These are phyloP conservation scores for Monochamus alternatus DNA, from an alignment of 2,888 invertebrate species.

Conservation along the genomic window DNA sequence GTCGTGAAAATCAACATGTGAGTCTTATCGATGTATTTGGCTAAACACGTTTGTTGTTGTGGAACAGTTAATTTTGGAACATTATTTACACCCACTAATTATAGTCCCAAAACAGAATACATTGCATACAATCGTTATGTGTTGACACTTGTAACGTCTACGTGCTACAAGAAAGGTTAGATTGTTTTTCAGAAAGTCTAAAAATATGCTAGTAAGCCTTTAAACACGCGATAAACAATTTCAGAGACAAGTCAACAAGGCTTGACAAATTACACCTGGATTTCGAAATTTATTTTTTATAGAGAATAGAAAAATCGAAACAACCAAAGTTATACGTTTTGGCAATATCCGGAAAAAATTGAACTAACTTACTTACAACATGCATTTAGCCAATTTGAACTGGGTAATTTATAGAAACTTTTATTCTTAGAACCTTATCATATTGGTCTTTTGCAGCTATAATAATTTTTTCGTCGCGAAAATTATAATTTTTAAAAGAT, in stretches of 20 bases:
- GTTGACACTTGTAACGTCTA: background rate
- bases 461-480: no score
- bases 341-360: no score
- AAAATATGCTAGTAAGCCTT: background rate
- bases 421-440: no score
- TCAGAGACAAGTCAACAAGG: background rate
- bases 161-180: background rate
- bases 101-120: background rate
- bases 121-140: background rate
- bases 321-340: no score
- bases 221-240: no score
- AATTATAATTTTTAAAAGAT: no score
- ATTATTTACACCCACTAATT: background rate
- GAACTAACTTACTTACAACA: no score
- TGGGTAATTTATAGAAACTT: no score
- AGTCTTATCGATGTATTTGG: background rate
- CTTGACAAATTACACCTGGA: background rate
- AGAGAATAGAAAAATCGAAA: no score
- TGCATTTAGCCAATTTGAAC: no score
- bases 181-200: slow-evolving; percentile 8
- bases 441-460: no score
- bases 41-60: background rate
- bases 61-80: background rate
- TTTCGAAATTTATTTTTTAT: no score
- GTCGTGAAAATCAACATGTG: background rate